Conservation (phyloP, 2,888 invertebrate genomes). For the Thyatira batis region DNA sequence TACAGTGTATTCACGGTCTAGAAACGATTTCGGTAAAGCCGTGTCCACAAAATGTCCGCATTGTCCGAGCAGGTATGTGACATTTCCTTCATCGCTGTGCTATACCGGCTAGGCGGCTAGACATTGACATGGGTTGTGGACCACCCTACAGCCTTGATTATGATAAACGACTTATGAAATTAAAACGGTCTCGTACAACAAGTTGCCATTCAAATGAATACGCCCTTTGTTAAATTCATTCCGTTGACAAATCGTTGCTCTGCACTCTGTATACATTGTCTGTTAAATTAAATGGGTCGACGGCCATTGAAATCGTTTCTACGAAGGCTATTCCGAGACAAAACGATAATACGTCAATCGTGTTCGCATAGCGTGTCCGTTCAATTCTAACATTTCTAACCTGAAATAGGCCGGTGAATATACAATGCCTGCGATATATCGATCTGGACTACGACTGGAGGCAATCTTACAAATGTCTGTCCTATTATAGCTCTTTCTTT, state of each 20-base stretch:
- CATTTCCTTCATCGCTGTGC: conserved; percentile 61
- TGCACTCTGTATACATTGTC: conserved; percentile 74
- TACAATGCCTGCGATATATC: conserved; percentile 64
- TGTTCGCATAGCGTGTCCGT: conserved; percentile 61
- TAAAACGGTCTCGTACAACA: conserved; percentile 80
- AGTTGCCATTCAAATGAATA: conserved; percentile 79
- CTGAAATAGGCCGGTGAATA: conserved; percentile 68
- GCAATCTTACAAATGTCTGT: conserved; percentile 60
- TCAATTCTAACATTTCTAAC: conserved; percentile 47
- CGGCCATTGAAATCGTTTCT: conserved; percentile 70
- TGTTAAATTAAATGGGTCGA: conserved; percentile 73
- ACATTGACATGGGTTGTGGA: conserved; percentile 77
- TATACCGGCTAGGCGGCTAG: conserved; percentile 51
- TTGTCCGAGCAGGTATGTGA: conserved; percentile 74
- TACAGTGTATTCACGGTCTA: conserved; percentile 11
- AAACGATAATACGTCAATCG: conserved; percentile 72
- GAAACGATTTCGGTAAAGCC: conserved; percentile 42
- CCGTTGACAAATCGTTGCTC: conserved; percentile 78
- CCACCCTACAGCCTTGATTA: conserved; percentile 68
- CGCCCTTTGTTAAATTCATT: conserved; percentile 79
- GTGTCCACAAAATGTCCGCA: conserved; percentile 58
- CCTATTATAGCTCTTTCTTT: conserved; percentile 53
- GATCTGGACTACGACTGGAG: conserved; percentile 49
- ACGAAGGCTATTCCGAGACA: conserved; percentile 70
- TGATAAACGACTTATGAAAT: conserved; percentile 83